These are phyloP conservation scores for Catalaphyllia jardinei DNA, from an alignment of 64 coral and sea anemone species.

Conservation along the genomic window DNA sequence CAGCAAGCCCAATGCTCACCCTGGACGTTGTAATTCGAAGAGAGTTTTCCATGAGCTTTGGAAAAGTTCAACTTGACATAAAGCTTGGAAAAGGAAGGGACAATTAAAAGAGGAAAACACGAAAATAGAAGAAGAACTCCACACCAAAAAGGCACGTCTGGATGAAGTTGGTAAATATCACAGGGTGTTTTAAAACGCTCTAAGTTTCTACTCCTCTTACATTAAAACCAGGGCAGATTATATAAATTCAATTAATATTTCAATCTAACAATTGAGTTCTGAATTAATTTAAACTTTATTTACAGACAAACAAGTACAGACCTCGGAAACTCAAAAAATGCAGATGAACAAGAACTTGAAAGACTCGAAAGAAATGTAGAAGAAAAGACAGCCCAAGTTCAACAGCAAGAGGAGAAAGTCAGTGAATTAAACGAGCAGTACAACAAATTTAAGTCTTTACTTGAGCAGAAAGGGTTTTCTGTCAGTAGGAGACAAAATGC, in stretches of 20 bases:
- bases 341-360: background rate
- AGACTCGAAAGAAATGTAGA: background rate
- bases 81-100: slow-evolving; percentile 12
- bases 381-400: background rate
- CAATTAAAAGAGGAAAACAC: background rate
- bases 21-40: background rate
- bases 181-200: background rate
- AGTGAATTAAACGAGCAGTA: background rate
- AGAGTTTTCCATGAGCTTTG: background rate
- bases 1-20: background rate
- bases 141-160: background rate
- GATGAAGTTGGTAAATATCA: slow-evolving; percentile 4
- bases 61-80: background rate
- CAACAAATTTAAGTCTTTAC: background rate
- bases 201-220: background rate
- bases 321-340: background rate
- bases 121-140: background rate
- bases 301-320: background rate
- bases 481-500: background rate
- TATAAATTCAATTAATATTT: background rate
- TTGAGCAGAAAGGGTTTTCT: background rate
- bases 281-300: background rate
- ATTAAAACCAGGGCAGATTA: background rate
- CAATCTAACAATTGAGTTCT: too few species aligned
- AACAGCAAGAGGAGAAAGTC: slow-evolving; percentile 28